These are phyloP conservation scores for Nibea albiflora DNA, from an alignment of 2,113 vertebrate genomes.

Conservation along the genomic window DNA sequence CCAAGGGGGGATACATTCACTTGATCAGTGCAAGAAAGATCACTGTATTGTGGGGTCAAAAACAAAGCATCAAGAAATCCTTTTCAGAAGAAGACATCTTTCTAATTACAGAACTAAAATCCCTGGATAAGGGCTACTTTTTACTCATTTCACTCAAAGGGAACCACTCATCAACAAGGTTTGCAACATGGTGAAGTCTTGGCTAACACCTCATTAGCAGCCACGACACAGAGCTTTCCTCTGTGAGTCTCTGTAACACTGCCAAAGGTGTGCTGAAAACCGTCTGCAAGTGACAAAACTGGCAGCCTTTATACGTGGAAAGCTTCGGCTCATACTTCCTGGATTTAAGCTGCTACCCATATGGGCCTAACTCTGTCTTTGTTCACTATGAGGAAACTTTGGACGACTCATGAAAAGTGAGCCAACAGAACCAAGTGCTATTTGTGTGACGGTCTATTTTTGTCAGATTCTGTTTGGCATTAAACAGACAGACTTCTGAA, in stretches of 20 bases:
- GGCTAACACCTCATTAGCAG: constrained; percentile 56
- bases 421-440: not conserved
- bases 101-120: not conserved
- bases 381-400: not conserved
- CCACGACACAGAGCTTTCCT: constrained; percentile 27
- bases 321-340: constrained; percentile 35
- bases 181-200: constrained; percentile 17
- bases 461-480: not conserved
- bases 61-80: not conserved
- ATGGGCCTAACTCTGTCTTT: not conserved
- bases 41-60: constrained; percentile 5
- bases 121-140: constrained; percentile 17
- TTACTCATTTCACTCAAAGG: constrained; percentile 22
- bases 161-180: constrained; percentile 24
- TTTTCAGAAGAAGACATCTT: not conserved
- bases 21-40: not conserved
- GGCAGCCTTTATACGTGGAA: constrained; percentile 19
- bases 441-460: not conserved
- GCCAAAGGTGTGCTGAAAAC: constrained; percentile 18
- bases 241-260: constrained; percentile 28
- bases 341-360: constrained; percentile 12
- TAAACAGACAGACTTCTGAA: not conserved
- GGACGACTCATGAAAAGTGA: not conserved
- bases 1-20: not conserved
- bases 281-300: constrained; percentile 37